Evolutionary conservation across 2,888 invertebrate species (phyloP).

Genomic region (Tribolium freemani): DNA sequence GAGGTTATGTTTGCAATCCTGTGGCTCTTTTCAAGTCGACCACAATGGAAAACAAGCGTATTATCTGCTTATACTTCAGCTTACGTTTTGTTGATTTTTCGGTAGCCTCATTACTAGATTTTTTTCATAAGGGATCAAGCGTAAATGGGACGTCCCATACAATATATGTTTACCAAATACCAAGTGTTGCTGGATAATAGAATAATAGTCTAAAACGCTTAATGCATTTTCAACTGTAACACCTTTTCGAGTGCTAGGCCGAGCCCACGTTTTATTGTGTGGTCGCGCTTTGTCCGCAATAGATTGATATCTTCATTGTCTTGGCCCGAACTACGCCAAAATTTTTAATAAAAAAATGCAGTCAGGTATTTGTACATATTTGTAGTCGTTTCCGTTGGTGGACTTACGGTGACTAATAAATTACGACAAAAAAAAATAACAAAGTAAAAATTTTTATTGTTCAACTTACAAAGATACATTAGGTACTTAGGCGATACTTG

Average conservation of each 20-base stretch:
- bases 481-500: too few species aligned
- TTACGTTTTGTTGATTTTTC: slow-evolving; percentile 33
- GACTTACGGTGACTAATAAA: too few species aligned
- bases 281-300: not conserved
- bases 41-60: slow-evolving; percentile 62
- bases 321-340: too few species aligned
- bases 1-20: slow-evolving; percentile 56
- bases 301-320: not conserved
- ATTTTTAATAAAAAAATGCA: too few species aligned
- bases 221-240: slow-evolving; percentile 39
- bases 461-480: too few species aligned
- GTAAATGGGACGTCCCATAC: slow-evolving; percentile 29
- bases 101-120: slow-evolving; percentile 40
- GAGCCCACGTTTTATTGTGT: not conserved
- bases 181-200: slow-evolving; percentile 32
- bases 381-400: too few species aligned
- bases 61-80: slow-evolving; percentile 53
- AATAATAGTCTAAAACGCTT: slow-evolving; percentile 41
- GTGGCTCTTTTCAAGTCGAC: slow-evolving; percentile 62
- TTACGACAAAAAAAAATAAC: too few species aligned
- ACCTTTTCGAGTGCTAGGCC: slow-evolving; percentile 24
- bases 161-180: slow-evolving; percentile 40
- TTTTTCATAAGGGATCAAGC: slow-evolving; percentile 34
- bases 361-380: too few species aligned
- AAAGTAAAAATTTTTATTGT: too few species aligned